phyloP scores from a whole-genome alignment of 2,113 vertebrate genomes.

The Felis catus region F.catus_Fca126_mat1.0 CM031419.1:61787501-61788000 shows the following conservation, averaged over 20 bases:
- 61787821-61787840: background rate
- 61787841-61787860: background rate
- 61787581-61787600: background rate
- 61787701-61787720: background rate
- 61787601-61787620: background rate
- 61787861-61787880: background rate
- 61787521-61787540: background rate
- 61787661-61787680: background rate
- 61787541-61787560: background rate
- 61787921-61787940: background rate
- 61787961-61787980: background rate
- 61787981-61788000: background rate
- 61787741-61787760: background rate
- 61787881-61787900: background rate
- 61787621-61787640: background rate
- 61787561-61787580: background rate
- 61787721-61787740: background rate
- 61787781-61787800: constrained; percentile 1
- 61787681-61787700: background rate
- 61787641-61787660: background rate
- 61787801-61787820: background rate
- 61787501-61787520: background rate
- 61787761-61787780: background rate
- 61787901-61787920: background rate
- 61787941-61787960: background rate